Evolutionary conservation across 2,113 vertebrate genomes (phyloP).

Genomic region (Ivindomyrus marchei): DNA sequence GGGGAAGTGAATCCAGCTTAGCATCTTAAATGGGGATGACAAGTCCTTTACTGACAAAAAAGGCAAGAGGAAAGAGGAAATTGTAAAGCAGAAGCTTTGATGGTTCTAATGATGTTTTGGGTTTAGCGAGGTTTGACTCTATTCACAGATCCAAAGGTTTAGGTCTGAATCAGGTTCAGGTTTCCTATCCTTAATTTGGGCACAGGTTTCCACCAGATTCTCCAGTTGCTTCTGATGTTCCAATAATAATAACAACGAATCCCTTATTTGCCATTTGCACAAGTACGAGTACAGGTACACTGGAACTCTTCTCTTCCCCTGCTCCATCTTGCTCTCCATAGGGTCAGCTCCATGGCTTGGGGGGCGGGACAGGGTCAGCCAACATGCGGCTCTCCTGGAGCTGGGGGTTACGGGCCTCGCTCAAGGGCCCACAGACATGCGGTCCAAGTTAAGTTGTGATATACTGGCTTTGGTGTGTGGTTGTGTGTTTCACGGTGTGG

Average conservation of each 20-base stretch:
- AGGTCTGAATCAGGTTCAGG: background rate
- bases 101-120: background rate
- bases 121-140: background rate
- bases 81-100: background rate
- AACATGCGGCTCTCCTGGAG: background rate
- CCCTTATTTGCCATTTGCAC: background rate
- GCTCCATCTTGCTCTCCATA: background rate
- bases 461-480: background rate
- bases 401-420: background rate
- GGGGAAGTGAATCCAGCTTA: background rate
- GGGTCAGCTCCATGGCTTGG: background rate
- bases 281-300: background rate
- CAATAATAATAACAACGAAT: background rate
- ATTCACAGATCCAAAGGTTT: background rate
- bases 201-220: background rate
- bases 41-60: background rate
- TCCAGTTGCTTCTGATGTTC: background rate
- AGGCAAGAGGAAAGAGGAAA: background rate
- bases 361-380: accelerated
- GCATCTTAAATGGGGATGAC: background rate
- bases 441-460: background rate
- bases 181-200: too few relatives aligned
- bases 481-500: background rate
- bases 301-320: background rate
- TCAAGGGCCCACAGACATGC: background rate